Evolutionary conservation across 2,797 vertebrate species (phyloP).

Genomic region (Enteromius fasciolatus): DNA sequence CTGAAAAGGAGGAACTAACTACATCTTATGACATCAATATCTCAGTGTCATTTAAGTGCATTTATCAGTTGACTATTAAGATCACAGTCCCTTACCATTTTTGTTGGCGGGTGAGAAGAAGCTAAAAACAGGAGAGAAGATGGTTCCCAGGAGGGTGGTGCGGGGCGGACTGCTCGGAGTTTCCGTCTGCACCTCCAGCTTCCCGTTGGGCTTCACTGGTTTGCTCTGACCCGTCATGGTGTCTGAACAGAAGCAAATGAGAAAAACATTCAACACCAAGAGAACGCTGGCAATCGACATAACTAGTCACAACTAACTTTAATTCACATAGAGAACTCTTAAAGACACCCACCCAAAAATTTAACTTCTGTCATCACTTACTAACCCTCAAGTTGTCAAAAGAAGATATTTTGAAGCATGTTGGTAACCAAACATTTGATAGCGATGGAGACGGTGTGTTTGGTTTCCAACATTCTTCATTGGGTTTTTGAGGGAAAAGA

Average conservation of each 20-base stretch:
- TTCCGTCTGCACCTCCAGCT: slow-evolving; percentile 80
- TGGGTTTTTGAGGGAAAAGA: not conserved
- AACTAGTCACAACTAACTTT: not conserved
- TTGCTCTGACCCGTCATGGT: slow-evolving; percentile 89
- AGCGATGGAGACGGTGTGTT: not conserved
- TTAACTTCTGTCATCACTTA: not conserved
- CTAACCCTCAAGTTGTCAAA: not conserved
- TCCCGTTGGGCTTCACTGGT: slow-evolving; percentile 87
- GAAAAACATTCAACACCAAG: slow-evolving; percentile 2
- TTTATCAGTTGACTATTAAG: not conserved
- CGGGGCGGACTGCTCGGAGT: slow-evolving; percentile 81
- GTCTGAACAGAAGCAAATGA: slow-evolving; percentile 69
- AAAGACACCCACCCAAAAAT: not conserved
- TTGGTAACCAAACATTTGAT: not conserved
- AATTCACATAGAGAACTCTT: not conserved
- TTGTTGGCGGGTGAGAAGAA: slow-evolving; percentile 92
- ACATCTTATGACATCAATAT: not conserved
- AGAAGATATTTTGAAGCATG: not conserved
- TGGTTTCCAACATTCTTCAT: not conserved
- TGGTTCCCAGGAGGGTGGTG: slow-evolving; percentile 87
- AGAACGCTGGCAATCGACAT: not conserved
- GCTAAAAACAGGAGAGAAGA: slow-evolving; percentile 91
- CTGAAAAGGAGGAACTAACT: not conserved
- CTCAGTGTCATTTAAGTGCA: not conserved
- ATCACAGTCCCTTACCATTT: slow-evolving; percentile 76